These are phyloP conservation scores for Chaetodon auriga DNA, from an alignment of 2,113 vertebrate genomes.

Conservation along the genomic window DNA sequence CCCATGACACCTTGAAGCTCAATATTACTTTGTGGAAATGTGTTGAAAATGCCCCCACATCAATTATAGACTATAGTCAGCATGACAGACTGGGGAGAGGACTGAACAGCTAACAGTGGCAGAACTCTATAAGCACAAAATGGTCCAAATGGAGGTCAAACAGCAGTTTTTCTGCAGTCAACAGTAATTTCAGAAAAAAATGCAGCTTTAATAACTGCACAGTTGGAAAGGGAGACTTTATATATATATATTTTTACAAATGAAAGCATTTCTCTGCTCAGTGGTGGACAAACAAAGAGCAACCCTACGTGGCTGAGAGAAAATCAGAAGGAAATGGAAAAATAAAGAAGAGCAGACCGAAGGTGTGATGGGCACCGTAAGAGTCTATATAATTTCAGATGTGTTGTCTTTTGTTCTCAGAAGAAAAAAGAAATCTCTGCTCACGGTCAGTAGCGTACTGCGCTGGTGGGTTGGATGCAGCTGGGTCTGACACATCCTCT, in stretches of 20 bases:
- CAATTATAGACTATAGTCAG: slow-evolving; percentile 9
- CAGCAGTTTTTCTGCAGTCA: not conserved
- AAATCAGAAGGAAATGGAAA: not conserved
- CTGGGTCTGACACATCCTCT: slow-evolving; percentile 76
- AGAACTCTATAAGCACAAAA: not conserved
- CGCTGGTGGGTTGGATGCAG: slow-evolving; percentile 75
- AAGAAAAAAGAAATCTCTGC: slow-evolving; percentile 66
- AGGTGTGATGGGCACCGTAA: not conserved
- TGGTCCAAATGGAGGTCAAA: not conserved
- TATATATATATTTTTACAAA: not conserved
- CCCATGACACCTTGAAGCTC: not conserved
- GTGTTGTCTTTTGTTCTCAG: not conserved
- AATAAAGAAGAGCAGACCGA: not conserved
- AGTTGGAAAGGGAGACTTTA: not conserved
- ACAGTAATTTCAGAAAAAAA: not conserved
- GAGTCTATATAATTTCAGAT: slow-evolving; percentile 3
- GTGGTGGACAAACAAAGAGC: not conserved
- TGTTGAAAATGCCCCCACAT: slow-evolving; percentile 17
- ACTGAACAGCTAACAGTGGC: not conserved
- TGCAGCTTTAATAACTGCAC: not conserved
- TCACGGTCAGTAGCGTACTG: slow-evolving; percentile 93
- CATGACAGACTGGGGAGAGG: not conserved
- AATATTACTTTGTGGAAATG: slow-evolving; percentile 21
- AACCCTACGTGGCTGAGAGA: not conserved
- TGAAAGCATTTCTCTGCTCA: not conserved